These are phyloP conservation scores for Pagrus major DNA, from an alignment of 2,113 vertebrate species.

Conservation along the genomic window DNA sequence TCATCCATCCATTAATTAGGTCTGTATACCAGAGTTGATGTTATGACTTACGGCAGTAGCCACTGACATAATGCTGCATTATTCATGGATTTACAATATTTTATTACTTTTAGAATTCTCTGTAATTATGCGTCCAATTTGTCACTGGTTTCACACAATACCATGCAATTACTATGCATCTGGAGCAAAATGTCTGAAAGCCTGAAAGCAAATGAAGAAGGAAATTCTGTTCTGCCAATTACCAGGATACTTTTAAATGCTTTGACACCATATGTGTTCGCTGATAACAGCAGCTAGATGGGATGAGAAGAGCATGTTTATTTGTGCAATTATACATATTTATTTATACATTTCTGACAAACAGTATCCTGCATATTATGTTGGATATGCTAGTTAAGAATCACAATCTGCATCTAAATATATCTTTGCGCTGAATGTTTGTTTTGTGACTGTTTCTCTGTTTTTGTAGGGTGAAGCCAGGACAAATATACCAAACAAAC, in stretches of 20 bases:
- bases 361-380: constrained; percentile 7
- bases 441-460: neutral
- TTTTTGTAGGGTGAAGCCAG: constrained; percentile 28
- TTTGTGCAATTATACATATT: constrained; percentile 40
- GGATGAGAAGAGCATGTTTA: constrained; percentile 33
- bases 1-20: constrained; percentile 57
- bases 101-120: constrained; percentile 52
- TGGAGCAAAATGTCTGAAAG: constrained; percentile 38
- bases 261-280: constrained; percentile 41
- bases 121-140: constrained; percentile 49
- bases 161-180: constrained; percentile 43
- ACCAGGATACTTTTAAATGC: constrained; percentile 40
- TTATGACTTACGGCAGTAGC: constrained; percentile 38
- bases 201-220: constrained; percentile 29
- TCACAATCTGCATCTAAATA: constrained; percentile 42
- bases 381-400: constrained; percentile 10
- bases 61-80: constrained; percentile 32
- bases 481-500: constrained; percentile 39
- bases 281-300: constrained; percentile 54
- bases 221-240: constrained; percentile 29
- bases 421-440: constrained; percentile 18
- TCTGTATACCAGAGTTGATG: constrained; percentile 41
- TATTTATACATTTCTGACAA: constrained; percentile 49
- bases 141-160: constrained; percentile 39
- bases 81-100: constrained; percentile 50